Conservation (phyloP, 2,888 invertebrate genomes). For the Leucophenga montana region DNA sequence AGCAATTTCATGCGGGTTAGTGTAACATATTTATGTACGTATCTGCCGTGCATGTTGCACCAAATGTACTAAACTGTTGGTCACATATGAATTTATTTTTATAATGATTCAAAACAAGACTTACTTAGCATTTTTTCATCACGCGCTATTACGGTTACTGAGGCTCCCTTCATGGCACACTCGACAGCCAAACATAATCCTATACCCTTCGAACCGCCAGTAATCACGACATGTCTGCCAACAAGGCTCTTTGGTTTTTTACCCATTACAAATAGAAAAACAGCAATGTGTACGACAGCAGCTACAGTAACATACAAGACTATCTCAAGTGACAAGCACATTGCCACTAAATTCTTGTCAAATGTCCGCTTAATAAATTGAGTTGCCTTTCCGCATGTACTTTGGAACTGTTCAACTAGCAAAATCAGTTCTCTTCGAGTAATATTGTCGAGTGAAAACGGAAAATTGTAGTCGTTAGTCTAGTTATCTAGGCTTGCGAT, state of each 20-base stretch:
- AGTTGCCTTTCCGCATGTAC: no score
- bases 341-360: slow-evolving; percentile 28
- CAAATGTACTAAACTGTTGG: no score
- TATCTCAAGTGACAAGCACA: slow-evolving; percentile 63
- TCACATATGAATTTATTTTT: no score
- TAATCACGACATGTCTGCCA: slow-evolving; percentile 81
- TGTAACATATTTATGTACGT: neutral
- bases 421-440: no score
- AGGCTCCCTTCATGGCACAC: slow-evolving; percentile 85
- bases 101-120: slow-evolving; percentile 37
- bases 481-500: no score
- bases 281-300: slow-evolving; percentile 58
- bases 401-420: no score
- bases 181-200: slow-evolving; percentile 88
- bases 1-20: neutral
- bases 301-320: slow-evolving; percentile 57
- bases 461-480: no score
- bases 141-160: slow-evolving; percentile 93
- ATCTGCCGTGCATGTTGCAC: no score
- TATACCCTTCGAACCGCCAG: slow-evolving; percentile 97
- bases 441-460: no score
- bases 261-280: slow-evolving; percentile 64
- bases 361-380: no score
- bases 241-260: slow-evolving; percentile 64
- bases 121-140: slow-evolving; percentile 80